phyloP scores from a whole-genome alignment of 2,888 invertebrate genomes.

The Dasypolia templi region DNA sequence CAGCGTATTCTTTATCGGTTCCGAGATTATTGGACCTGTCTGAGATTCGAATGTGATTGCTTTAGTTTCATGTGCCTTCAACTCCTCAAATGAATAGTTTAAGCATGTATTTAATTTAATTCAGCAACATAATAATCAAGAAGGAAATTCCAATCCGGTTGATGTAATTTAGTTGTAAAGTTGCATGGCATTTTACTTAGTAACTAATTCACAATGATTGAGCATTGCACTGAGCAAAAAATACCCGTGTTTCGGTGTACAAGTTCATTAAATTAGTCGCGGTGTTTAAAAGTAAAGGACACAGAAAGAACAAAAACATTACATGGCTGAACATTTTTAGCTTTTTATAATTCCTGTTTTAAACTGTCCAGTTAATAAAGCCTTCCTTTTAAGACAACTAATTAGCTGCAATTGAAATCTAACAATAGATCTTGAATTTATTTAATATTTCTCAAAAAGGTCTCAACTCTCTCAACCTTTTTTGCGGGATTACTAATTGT shows the following conservation, averaged over 20 bases:
- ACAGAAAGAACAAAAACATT: conserved; percentile 7
- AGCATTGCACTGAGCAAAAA: conserved; percentile 10
- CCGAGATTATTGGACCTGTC: neutral
- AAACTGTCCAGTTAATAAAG: neutral
- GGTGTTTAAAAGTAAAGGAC: conserved; percentile 17
- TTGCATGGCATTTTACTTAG: conserved; percentile 63
- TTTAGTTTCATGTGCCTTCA: neutral
- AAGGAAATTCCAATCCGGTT: conserved; percentile 47
- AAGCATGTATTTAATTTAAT: conserved; percentile 8
- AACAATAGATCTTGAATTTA: neutral
- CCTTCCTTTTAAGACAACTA: neutral
- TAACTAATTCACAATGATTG: conserved; percentile 26
- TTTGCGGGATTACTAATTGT: neutral
- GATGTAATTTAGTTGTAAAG: conserved; percentile 74
- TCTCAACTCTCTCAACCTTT: neutral
- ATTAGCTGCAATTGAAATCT: conserved; percentile 12
- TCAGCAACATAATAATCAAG: conserved; percentile 10
- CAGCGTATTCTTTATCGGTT: conserved; percentile 6
- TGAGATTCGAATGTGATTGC: too few species aligned
- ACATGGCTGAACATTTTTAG: neutral
- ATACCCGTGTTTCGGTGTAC: neutral
- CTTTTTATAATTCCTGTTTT: neutral
- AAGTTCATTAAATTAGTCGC: conserved; percentile 22
- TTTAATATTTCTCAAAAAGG: neutral
- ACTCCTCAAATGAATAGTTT: neutral